Evolutionary conservation across 2,888 invertebrate genomes (phyloP).

Genomic region (Augochlorella aurata): DNA sequence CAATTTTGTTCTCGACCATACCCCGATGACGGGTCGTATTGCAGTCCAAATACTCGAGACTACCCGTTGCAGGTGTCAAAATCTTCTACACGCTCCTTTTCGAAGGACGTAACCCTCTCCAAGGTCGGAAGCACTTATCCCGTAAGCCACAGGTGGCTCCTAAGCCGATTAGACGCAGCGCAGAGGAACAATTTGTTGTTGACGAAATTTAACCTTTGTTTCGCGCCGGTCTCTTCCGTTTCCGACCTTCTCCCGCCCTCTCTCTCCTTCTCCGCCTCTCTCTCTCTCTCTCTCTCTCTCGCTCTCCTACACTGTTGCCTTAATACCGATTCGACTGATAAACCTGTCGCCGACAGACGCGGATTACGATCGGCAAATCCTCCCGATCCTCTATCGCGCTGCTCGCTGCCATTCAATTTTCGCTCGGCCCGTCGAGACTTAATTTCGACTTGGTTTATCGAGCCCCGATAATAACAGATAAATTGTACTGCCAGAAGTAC

Average conservation of each 20-base stretch:
- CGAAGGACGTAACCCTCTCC: conserved; percentile 44
- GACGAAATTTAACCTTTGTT: conserved; percentile 72
- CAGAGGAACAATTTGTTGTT: conserved; percentile 72
- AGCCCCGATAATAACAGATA: background rate
- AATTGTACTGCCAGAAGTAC: background rate
- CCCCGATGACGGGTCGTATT: conserved; percentile 26
- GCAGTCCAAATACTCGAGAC: conserved; percentile 47
- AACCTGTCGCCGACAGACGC: conserved; percentile 27
- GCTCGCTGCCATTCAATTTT: conserved; percentile 14
- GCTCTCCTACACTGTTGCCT: conserved; percentile 6
- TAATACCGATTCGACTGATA: conserved; percentile 41
- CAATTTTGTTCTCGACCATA: background rate
- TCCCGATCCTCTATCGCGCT: background rate
- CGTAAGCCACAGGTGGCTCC: conserved; percentile 71
- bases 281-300: background rate
- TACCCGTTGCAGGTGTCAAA: conserved; percentile 64
- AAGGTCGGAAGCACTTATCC: conserved; percentile 49
- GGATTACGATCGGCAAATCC: conserved; percentile 27
- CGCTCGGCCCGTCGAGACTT: background rate
- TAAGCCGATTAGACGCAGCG: conserved; percentile 76
- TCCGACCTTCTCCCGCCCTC: background rate
- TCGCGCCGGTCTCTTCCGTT: conserved; percentile 52
- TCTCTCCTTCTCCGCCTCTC: background rate
- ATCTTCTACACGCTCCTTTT: conserved; percentile 47
- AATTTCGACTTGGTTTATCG: conserved; percentile 12